Conservation (phyloP, 2,888 invertebrate species). For the Eilema sororculum region DNA sequence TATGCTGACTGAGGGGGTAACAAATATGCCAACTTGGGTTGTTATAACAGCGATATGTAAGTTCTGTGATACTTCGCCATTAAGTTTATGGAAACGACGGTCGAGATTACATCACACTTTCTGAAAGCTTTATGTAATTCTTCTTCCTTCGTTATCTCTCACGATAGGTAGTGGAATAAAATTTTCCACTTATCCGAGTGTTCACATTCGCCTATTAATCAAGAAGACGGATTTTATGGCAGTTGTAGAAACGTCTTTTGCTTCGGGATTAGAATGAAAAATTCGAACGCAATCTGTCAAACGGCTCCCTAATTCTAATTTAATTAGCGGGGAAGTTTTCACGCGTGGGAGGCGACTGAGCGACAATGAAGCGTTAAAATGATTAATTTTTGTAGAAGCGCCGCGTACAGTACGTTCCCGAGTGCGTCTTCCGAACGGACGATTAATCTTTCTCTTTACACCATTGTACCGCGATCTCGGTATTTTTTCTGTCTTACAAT, state of each 20-base stretch:
- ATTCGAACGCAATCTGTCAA: conserved; percentile 81
- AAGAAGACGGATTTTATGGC: conserved; percentile 71
- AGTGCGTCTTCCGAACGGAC: conserved; percentile 72
- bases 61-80: conserved; percentile 86
- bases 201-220: conserved; percentile 72
- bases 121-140: conserved; percentile 85
- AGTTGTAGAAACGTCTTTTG: conserved; percentile 66
- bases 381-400: conserved; percentile 83
- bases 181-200: conserved; percentile 58
- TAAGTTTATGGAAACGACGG: conserved; percentile 86
- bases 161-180: conserved; percentile 62
- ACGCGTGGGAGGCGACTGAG: conserved; percentile 75
- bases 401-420: conserved; percentile 64
- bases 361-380: conserved; percentile 85
- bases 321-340: conserved; percentile 82
- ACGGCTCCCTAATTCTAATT: conserved; percentile 82
- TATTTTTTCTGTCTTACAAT: conserved; percentile 85
- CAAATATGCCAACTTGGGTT: conserved; percentile 87
- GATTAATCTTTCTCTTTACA: conserved; percentile 86
- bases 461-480: conserved; percentile 81
- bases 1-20: conserved; percentile 87
- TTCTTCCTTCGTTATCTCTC: conserved; percentile 71
- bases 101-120: conserved; percentile 85
- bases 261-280: conserved; percentile 67
- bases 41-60: conserved; percentile 87